These are phyloP conservation scores for Nannospalax galili DNA, from an alignment of 2,113 vertebrate species.

Conservation along the genomic window DNA sequence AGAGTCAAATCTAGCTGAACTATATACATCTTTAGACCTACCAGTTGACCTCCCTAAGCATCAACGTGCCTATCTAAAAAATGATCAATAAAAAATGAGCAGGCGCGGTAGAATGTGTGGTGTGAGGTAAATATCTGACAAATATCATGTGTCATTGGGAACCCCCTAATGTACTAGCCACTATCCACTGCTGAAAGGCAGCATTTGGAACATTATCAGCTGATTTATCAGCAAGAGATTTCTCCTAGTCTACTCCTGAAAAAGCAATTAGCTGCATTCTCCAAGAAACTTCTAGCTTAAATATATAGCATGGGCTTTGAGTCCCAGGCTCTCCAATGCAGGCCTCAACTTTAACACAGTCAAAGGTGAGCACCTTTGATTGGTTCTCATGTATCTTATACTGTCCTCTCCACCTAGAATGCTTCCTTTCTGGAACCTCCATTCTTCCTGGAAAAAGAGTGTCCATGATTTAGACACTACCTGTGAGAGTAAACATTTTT, in stretches of 20 bases:
- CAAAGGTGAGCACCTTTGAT: neutral
- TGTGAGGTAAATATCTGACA: neutral
- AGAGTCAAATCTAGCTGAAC: neutral
- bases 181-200: neutral
- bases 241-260: neutral
- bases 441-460: neutral
- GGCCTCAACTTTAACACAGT: neutral
- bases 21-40: neutral
- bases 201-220: neutral
- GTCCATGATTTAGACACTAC: neutral
- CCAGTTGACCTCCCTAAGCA: neutral
- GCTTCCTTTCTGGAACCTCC: neutral
- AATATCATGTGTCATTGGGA: neutral
- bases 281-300: slow-evolving; percentile 8
- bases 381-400: neutral
- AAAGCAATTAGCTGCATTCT: neutral
- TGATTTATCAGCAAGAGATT: neutral
- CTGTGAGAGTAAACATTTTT: neutral
- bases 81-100: neutral
- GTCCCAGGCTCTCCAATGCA: neutral
- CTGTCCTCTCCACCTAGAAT: neutral
- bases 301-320: neutral
- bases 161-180: neutral
- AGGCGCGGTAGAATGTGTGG: too few relatives aligned
- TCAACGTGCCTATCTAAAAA: slow-evolving; percentile 1